A percentile compares a stretch with the other conserved stretches of the same genome.
Evolutionary conservation across 2,888 invertebrate species (phyloP).

Genomic region (Nomada flava): DNA sequence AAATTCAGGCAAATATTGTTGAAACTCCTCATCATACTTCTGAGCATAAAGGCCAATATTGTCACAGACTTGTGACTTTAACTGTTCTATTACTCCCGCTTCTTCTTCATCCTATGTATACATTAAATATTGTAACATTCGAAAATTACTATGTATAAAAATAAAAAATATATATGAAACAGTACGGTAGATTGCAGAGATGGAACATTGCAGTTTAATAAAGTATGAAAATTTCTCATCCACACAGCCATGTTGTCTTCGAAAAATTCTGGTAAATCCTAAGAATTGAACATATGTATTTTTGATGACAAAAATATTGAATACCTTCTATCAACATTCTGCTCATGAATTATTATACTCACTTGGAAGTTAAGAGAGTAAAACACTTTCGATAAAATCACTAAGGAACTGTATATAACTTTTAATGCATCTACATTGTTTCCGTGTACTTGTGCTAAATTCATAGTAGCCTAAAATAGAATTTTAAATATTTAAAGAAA

Average conservation of each 20-base stretch:
- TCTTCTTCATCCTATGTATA: slow-evolving; percentile 90
- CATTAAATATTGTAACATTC: slow-evolving; percentile 44
- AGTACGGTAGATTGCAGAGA: slow-evolving; percentile 87
- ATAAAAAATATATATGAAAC: slow-evolving; percentile 37
- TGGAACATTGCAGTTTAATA: slow-evolving; percentile 92
- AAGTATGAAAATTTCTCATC: slow-evolving; percentile 95
- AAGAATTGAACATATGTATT: slow-evolving; percentile 42
- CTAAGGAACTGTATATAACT: slow-evolving; percentile 95
- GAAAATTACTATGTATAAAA: slow-evolving; percentile 24
- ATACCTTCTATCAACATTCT: neutral
- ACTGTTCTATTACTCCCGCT: slow-evolving; percentile 94
- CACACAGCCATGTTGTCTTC: slow-evolving; percentile 98
- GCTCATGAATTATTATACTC: slow-evolving; percentile 59
- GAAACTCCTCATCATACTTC: slow-evolving; percentile 99
- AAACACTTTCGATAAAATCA: slow-evolving; percentile 97
- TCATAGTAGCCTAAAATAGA: slow-evolving; percentile 91
- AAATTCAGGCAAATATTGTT: slow-evolving; percentile 94
- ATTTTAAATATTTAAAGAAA: slow-evolving; percentile 24
- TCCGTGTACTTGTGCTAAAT: slow-evolving; percentile 91
- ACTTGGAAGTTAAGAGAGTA: slow-evolving; percentile 98
- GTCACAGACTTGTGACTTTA: slow-evolving; percentile 98
- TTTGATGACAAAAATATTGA: neutral
- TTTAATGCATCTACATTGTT: slow-evolving; percentile 92
- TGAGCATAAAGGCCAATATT: slow-evolving; percentile 97
- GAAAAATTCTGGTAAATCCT: slow-evolving; percentile 99